These are phyloP conservation scores for Paradisaea rubra DNA, from an alignment of 2,113 vertebrate species.

Conservation along the genomic window DNA sequence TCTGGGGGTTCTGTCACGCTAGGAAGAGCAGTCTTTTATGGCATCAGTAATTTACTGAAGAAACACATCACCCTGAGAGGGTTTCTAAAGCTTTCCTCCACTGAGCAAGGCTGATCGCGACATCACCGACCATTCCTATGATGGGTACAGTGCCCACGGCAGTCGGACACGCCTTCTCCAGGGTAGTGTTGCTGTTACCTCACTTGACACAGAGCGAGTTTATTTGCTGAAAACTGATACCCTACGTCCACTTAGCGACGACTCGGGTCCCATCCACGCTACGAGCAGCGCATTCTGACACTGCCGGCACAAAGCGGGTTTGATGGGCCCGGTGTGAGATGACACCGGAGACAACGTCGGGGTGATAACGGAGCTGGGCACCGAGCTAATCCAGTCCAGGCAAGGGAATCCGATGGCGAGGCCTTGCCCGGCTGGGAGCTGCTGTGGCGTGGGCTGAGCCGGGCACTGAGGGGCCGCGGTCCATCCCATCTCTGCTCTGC, in stretches of 20 bases:
- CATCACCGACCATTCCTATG: not conserved
- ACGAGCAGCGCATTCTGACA: not conserved
- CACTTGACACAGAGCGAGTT: not conserved
- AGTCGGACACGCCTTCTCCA: conserved; percentile 18
- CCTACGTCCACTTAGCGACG: not conserved
- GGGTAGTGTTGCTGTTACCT: conserved; percentile 15
- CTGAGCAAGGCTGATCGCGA: not conserved
- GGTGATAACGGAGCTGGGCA: not conserved
- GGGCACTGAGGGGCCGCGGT: not conserved
- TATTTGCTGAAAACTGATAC: not conserved
- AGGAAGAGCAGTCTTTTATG: not conserved
- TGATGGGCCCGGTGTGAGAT: not conserved
- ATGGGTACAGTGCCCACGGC: not conserved
- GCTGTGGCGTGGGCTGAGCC: not conserved
- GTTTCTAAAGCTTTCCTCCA: conserved; percentile 48
- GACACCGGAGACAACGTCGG: not conserved
- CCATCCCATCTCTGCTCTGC: not conserved
- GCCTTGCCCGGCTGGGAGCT: not conserved
- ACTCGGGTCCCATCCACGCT: not conserved
- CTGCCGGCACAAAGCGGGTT: not conserved
- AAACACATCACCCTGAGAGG: conserved; percentile 31
- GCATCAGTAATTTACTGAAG: conserved; percentile 45
- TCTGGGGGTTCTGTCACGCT: not conserved
- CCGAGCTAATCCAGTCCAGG: not conserved
- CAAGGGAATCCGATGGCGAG: rapidly evolving